Conservation (phyloP, 2,797 vertebrate species). For the Silurus aristotelis region DNA sequence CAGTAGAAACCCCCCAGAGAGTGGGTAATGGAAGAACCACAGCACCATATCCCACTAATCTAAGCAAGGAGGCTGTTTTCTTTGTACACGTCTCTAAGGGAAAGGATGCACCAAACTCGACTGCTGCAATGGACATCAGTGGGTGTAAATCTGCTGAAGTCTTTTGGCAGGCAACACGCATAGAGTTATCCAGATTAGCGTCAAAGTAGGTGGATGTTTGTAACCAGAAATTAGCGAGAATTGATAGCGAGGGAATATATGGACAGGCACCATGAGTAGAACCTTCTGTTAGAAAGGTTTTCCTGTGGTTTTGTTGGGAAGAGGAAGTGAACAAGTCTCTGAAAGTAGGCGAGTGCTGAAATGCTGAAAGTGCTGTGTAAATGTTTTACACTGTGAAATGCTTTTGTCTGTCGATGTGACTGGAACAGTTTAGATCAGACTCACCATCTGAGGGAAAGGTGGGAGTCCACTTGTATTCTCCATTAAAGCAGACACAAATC, state of each 20-base stretch:
- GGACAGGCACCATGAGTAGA: background rate
- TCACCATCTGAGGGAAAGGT: background rate
- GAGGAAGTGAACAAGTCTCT: background rate
- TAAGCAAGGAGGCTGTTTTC: background rate
- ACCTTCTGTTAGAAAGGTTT: background rate
- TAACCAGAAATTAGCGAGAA: background rate
- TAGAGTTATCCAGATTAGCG: background rate
- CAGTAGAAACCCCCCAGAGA: background rate
- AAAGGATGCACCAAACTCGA: background rate
- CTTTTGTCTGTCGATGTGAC: background rate
- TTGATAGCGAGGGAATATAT: background rate
- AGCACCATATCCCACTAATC: background rate
- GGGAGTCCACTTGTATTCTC: background rate
- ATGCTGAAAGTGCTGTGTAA: background rate
- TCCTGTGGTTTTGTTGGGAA: background rate
- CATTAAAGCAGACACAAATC: background rate
- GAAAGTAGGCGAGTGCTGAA: background rate
- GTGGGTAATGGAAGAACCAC: background rate
- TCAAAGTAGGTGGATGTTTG: background rate
- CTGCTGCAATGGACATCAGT: background rate
- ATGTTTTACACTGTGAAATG: background rate
- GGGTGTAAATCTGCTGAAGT: background rate
- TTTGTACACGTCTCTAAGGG: background rate
- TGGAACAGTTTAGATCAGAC: background rate
- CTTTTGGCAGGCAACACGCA: background rate